A percentile compares a stretch with the other conserved stretches of the same genome.
Evolutionary conservation across 2,797 vertebrate genomes (phyloP).

Genomic region (Aselliscus stoliczkanus): DNA sequence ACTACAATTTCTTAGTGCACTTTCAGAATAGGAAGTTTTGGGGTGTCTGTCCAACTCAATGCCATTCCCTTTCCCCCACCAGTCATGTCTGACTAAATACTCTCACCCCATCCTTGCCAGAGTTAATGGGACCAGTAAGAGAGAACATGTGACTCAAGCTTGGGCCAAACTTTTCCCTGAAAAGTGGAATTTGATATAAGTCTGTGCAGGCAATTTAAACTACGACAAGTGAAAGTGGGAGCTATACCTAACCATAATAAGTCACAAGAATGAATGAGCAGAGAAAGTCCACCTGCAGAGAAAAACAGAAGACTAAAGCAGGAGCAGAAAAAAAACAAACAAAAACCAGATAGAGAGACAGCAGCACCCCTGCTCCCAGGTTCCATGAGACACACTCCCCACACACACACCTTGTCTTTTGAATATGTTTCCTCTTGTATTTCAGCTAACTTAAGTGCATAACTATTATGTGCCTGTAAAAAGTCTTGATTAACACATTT

Average conservation of each 20-base stretch:
- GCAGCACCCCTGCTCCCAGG: neutral
- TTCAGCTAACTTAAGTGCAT: neutral
- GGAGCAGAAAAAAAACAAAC: neutral
- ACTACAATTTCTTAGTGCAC: neutral
- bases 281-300: neutral
- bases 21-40: neutral
- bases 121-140: neutral
- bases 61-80: neutral
- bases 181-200: neutral
- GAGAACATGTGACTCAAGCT: neutral
- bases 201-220: neutral
- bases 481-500: neutral
- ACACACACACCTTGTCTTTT: neutral
- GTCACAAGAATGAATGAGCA: neutral
- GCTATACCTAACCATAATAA: neutral
- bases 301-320: neutral
- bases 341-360: neutral
- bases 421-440: neutral
- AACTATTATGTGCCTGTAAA: neutral
- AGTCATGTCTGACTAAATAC: neutral
- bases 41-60: neutral
- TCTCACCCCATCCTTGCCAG: neutral
- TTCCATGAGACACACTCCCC: neutral
- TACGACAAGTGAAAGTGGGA: neutral
- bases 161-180: neutral